A percentile compares a stretch with the other conserved stretches of the same genome.
Conservation (phyloP, 1,140 invertebrate genomes). For the Drosophila seguyi region DNA sequence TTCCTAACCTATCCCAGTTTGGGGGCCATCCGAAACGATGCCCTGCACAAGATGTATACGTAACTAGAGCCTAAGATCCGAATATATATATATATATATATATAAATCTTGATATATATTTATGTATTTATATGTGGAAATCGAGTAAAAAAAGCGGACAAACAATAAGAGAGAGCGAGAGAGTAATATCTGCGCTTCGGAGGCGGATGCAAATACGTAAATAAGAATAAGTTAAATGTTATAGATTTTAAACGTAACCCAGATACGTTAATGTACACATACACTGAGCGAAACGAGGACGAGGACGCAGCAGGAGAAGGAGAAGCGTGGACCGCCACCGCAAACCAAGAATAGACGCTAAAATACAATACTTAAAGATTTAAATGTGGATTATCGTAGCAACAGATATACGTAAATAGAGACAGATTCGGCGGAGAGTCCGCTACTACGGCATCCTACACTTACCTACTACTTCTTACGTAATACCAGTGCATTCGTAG, state of each 20-base stretch:
- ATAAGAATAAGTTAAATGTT: constrained; percentile 80
- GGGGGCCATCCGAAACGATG: constrained; percentile 55
- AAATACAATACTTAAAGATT: constrained; percentile 68
- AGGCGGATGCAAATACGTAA: constrained; percentile 62
- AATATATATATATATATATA: constrained; percentile 56
- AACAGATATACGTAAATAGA: constrained; percentile 79
- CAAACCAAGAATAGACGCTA: constrained; percentile 62
- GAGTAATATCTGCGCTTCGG: constrained; percentile 48
- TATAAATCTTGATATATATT: constrained; percentile 56
- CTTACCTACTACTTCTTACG: constrained; percentile 53
- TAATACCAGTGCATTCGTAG: constrained; percentile 47
- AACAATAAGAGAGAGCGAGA: constrained; percentile 63
- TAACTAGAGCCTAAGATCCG: constrained; percentile 80
- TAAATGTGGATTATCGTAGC: constrained; percentile 80
- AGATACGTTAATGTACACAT: constrained; percentile 72
- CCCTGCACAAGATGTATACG: constrained; percentile 84
- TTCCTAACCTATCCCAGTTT: constrained; percentile 44
- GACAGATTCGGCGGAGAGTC: constrained; percentile 31
- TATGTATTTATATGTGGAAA: constrained; percentile 68
- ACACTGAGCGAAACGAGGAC: constrained; percentile 36
- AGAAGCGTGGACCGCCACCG: constrained; percentile 40
- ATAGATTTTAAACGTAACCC: constrained; percentile 76
- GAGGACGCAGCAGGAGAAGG: constrained; percentile 17
- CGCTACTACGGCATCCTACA: constrained; percentile 61
- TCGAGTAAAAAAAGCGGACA: constrained; percentile 68